These are phyloP conservation scores for Sphinx pinastri DNA, from an alignment of 2,888 invertebrate species.

Conservation along the genomic window DNA sequence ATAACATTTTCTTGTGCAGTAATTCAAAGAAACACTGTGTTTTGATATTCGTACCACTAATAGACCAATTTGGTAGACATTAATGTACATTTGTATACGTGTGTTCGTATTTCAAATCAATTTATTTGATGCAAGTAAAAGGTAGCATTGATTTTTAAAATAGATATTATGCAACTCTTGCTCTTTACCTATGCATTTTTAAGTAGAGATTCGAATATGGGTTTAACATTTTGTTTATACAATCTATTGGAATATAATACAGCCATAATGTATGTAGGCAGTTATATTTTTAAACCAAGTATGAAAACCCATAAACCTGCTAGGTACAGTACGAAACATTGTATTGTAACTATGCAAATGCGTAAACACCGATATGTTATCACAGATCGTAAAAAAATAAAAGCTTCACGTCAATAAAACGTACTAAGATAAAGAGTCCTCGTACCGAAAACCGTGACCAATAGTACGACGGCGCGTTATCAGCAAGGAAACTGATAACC, in stretches of 20 bases:
- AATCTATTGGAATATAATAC: too few relatives aligned
- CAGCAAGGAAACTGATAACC: constrained; percentile 71
- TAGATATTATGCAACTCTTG: too few relatives aligned
- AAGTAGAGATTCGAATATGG: too few relatives aligned
- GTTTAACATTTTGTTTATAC: too few relatives aligned
- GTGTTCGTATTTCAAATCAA: not conserved
- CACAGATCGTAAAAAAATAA: constrained; percentile 60
- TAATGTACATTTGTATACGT: not conserved
- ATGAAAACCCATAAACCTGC: constrained; percentile 14
- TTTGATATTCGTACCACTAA: constrained; percentile 11
- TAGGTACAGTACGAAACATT: constrained; percentile 7
- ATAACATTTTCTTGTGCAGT: constrained; percentile 24
- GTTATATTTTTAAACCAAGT: constrained; percentile 20
- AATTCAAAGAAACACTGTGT: constrained; percentile 22
- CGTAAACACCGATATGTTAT: constrained; percentile 57
- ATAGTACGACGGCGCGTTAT: constrained; percentile 67
- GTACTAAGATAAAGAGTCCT: constrained; percentile 65
- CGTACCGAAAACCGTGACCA: constrained; percentile 78
- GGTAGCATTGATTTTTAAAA: too few relatives aligned
- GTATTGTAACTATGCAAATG: constrained; percentile 26
- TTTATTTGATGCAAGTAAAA: not conserved
- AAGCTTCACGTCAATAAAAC: constrained; percentile 65
- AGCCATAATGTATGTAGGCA: not conserved
- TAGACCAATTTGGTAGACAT: constrained; percentile 3
- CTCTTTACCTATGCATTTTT: too few relatives aligned